Percentiles rank a stretch among this genome's conserved stretches.
Evolutionary conservation across 2,888 invertebrate species (phyloP).

Genomic region (Argynnis bischoffii): DNA sequence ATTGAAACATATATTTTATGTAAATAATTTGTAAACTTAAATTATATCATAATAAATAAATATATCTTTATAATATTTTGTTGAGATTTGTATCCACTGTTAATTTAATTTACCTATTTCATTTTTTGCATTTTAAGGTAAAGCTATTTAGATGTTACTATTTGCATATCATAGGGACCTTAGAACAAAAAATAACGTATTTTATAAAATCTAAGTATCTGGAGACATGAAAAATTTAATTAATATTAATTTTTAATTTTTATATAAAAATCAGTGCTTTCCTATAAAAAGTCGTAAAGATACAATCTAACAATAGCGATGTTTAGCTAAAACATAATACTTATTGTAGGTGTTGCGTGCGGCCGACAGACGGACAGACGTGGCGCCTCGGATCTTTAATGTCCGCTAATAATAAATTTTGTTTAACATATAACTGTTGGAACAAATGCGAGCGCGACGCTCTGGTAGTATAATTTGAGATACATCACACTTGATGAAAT

Average conservation of each 20-base stretch:
- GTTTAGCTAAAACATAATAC: slow-evolving; percentile 39
- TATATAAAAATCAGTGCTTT: background rate
- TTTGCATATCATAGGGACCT: too few species aligned
- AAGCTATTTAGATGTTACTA: too few species aligned
- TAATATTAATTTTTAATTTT: background rate
- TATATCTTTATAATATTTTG: too few species aligned
- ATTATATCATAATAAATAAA: too few species aligned
- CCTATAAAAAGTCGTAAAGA: slow-evolving; percentile 23
- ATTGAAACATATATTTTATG: too few species aligned
- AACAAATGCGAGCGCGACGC: slow-evolving; percentile 48
- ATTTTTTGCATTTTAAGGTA: too few species aligned
- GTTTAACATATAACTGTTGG: slow-evolving; percentile 52
- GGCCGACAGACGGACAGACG: slow-evolving; percentile 44
- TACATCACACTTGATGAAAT: slow-evolving; percentile 42
- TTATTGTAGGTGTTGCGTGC: slow-evolving; percentile 39
- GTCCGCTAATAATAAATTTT: slow-evolving; percentile 53
- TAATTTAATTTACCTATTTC: too few species aligned
- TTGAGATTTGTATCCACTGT: too few species aligned
- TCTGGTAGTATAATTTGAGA: slow-evolving; percentile 40
- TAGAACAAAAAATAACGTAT: too few species aligned
- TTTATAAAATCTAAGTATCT: too few species aligned
- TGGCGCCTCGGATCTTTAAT: slow-evolving; percentile 52
- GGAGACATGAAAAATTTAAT: too few species aligned
- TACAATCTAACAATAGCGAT: slow-evolving; percentile 35
- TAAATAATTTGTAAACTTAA: too few species aligned